Evolutionary conservation across 2,888 invertebrate genomes (phyloP).

Genomic region (Mesorhabditis sp.): DNA sequence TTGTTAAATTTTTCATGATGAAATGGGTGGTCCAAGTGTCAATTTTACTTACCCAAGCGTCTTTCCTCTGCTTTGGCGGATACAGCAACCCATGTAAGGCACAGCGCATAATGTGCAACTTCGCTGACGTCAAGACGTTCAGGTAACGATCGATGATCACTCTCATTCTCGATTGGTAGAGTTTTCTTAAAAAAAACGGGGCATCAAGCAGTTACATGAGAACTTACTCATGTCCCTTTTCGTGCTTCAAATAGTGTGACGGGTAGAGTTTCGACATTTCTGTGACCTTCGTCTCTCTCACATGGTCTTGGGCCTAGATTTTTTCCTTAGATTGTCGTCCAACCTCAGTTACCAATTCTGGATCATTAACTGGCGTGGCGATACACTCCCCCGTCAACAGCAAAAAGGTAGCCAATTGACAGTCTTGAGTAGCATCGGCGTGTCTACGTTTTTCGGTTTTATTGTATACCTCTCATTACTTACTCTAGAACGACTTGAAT

Average conservation of each 20-base stretch:
- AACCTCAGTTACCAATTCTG: not conserved
- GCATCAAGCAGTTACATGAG: not conserved
- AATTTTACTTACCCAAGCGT: not conserved
- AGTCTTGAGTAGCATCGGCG: not conserved
- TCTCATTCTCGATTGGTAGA: not conserved
- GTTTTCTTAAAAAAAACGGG: not conserved
- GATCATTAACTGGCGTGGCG: not conserved
- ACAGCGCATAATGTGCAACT: not conserved
- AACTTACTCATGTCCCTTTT: not conserved
- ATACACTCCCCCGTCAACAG: not conserved
- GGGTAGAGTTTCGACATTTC: not conserved
- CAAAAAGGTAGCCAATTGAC: not conserved
- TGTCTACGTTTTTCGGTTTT: not conserved
- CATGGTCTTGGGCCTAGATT: not conserved
- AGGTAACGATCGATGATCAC: constrained; percentile 4
- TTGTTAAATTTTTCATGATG: not conserved
- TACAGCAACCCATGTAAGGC: constrained; percentile 4
- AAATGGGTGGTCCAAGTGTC: not conserved
- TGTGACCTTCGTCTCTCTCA: not conserved
- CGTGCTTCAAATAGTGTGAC: not conserved
- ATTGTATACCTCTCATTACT: not conserved
- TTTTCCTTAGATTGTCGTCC: too few species aligned
- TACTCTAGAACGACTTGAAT: not conserved
- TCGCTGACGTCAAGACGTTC: not conserved
- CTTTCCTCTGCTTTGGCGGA: constrained; percentile 6